Evolutionary conservation across 2,797 vertebrate species (phyloP), one percentile per base, ranked within the genome.

Genomic region (Chelmon rostratus): DNA sequence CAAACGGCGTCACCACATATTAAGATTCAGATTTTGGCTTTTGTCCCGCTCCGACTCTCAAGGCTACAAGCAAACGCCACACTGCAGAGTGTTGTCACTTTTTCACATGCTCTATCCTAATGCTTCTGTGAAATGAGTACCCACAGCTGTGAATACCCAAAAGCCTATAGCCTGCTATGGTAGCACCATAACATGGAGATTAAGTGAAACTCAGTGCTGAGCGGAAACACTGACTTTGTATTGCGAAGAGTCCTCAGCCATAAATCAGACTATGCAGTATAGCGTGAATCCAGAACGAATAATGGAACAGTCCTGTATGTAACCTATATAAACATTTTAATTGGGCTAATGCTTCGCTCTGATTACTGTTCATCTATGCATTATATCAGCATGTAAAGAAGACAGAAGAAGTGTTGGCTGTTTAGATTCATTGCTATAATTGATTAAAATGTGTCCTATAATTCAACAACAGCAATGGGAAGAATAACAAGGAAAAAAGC

Each of bases 211-310:
- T 58, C 8, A 19, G 23, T 6, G 7, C 52, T 31, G 28, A 31
- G 16, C 19, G 11, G 1, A 23, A 40, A 23, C 6, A 16, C 28
- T 37, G 19, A 61, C 8, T 52, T 23, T 61, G 33, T 25, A 35
- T 19, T 38, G n/a, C 21, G 42, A 81, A 52, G 8, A 38, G 47
- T 31, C 37, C 40, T 56, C 10, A 62, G n/a, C 35, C 35, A 69
- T 68, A 62, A 33, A 44, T 44, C 38, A 53, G 16, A 42, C n/a
- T 33, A 54, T 11, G 8, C 42, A 47, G 13, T 31, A 37, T 47
- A 23, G 31, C 13, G 28, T 25, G 4, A 49, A 40, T 15, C 11
- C 10, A 57, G 3, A 7, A 42, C 46, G 6, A 61, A 16, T n/a
- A 1, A 44, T 58, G 7, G 44, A n/a, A 46, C 10, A 8, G 38